Evolutionary conservation across 1,140 invertebrate genomes (phyloP).

Genomic region (Lepidurus apus): DNA sequence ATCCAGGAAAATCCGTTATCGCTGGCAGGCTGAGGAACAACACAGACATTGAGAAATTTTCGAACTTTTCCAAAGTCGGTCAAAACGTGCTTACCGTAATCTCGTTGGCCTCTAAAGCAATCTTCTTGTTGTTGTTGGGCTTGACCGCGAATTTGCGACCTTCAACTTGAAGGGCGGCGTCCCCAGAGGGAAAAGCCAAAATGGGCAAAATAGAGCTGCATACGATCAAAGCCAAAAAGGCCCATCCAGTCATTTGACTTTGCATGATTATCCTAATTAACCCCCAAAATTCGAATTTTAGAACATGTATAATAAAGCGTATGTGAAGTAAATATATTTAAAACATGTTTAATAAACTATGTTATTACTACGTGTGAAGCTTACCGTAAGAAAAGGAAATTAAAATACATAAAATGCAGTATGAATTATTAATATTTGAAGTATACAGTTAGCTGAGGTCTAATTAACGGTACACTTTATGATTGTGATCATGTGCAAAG

Average conservation of each 20-base stretch:
- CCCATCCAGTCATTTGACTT: not conserved
- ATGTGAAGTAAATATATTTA: no score
- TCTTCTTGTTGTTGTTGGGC: slow-evolving; percentile 79
- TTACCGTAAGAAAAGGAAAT: no score
- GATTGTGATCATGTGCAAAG: no score
- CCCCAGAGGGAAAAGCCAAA: not conserved
- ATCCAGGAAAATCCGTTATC: slow-evolving; percentile 57
- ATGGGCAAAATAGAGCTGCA: not conserved
- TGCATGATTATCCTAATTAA: not conserved
- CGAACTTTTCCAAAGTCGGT: not conserved
- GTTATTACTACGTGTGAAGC: no score
- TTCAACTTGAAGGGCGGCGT: slow-evolving; percentile 37
- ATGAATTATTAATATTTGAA: no score
- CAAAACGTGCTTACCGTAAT: slow-evolving; percentile 30
- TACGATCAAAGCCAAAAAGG: slow-evolving; percentile 14
- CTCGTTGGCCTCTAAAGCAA: slow-evolving; percentile 42
- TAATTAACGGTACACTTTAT: no score
- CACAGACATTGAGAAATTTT: not conserved
- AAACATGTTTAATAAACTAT: no score
- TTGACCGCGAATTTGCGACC: slow-evolving; percentile 78
- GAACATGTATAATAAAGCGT: no score
- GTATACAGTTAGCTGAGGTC: no score
- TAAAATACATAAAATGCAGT: no score
- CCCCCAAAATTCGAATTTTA: not conserved
- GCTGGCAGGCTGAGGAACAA: slow-evolving; percentile 24